Evolutionary conservation across 2,797 vertebrate species (phyloP), one percentile per base, ranked within the genome.

Genomic region (Eremophila alpestris): DNA sequence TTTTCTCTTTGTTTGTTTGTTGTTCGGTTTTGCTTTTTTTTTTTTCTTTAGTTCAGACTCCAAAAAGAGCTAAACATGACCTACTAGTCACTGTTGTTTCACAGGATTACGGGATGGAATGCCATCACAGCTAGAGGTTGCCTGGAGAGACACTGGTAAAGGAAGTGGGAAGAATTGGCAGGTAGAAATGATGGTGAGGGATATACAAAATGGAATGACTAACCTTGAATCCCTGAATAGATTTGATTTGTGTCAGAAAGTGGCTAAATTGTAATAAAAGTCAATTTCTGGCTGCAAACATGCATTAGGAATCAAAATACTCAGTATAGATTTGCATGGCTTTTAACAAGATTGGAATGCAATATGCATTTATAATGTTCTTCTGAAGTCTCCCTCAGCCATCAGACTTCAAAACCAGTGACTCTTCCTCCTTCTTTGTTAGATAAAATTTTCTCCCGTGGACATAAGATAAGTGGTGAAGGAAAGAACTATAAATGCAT

Each of bases 191-290:
- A 48, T 51, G 19, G 38, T 54, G 46, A 75, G 24, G 32, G n/a
- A 27, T 36, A 41, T 22, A 23, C 98, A 99, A 90, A 98, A 98
- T 0, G 98, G 98, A 3, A 98, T 97, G 0, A 98, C 98, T 84
- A 98, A 99, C 95, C 94, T 99, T 8, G 98, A 99, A 77, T 98
- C 98, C 4, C 97, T 99, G 89, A 98, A 99, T 88, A 94, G 45
- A 83, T 99, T 99, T 29, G 98, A 99, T 59, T 97, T 99, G 97
- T 98, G 94, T 87, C 98, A 99, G 94, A 98, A 98, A 7, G 98
- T 97, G 92, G 98, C 99, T 27, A 99, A 99, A 96, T 97, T 99
- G 81, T 99, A 98, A 96, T 34, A 18, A 34, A 73, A 68, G 9
- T n/a, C 49, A 9, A 2, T 51, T 52, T 55, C 68, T 46, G 46